phyloP scores from a whole-genome alignment of 2,797 vertebrate genomes.

The Lepilemur septentrionalis region DNA sequence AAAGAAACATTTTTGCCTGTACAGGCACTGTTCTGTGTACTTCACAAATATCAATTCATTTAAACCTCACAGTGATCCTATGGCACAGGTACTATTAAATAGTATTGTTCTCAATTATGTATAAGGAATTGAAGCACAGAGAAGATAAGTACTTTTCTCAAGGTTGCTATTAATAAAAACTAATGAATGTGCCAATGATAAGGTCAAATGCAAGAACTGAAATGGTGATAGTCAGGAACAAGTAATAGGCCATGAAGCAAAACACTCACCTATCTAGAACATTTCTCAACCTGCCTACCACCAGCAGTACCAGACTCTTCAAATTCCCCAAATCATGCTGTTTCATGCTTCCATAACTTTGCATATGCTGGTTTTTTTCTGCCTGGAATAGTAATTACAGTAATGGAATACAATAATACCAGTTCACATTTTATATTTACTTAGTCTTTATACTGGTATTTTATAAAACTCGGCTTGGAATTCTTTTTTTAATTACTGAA shows the following conservation, averaged over 20 bases:
- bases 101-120: background rate
- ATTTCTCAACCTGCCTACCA: background rate
- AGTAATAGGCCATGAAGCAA: background rate
- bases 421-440: background rate
- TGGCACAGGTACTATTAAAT: background rate
- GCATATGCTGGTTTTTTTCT: background rate
- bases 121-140: background rate
- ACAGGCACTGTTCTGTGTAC: background rate
- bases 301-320: background rate
- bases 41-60: background rate
- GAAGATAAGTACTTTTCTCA: background rate
- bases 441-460: background rate
- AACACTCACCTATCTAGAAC: background rate
- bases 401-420: background rate
- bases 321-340: background rate
- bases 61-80: background rate
- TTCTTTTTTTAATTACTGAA: background rate
- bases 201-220: background rate
- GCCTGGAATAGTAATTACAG: background rate
- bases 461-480: background rate
- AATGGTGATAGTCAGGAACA: background rate
- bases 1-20: background rate
- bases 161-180: background rate
- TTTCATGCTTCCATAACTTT: background rate
- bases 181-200: background rate